Evolutionary conservation across 2,797 vertebrate species (phyloP), one percentile per base, ranked within the genome.

Genomic region (Melanotaenia pygmaea): DNA sequence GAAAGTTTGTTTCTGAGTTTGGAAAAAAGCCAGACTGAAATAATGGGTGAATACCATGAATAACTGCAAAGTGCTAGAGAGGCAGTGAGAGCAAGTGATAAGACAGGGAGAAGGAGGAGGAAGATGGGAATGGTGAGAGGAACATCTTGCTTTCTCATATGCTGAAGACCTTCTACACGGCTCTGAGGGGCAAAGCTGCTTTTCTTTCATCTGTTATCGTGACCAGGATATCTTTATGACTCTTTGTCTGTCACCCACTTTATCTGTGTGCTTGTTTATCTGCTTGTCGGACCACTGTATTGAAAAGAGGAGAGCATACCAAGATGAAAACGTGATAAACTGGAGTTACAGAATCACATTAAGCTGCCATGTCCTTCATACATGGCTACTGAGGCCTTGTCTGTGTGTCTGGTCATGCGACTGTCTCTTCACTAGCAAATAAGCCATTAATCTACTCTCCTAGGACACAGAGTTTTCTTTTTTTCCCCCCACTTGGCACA

Each of bases 361-460:
- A 72, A 62, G 47, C 53, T 0, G 16, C 70, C 10, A 43, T 59
- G 79, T 83, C 89, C 84, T 86, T 91, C 88, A 86, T 83, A 88
- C 71, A 80, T 66, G 59, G 43, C 40, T 70, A 77, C 79, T 68
- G 45, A 76, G 76, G 63, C 45, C 66, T 74, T 72, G 45, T 75
- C 47, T 82, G 32, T 58, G 34, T 45, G 35, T 37, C n/a, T 76
- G 22, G 13, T 50, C 38, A n/a, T 28, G 68, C 61, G 67, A 37
- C 51, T 71, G 51, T 77, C 26, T 77, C 45, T 76, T 57, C 8
- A 67, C 82, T 85, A 73, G 65, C 77, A 88, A 85, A 89, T 80
- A 82, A 86, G 75, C 85, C 83, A 89, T 88, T 90, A 88, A 91
- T 91, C 82, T 80, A 76, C 78, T 59, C 57, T 77, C 76, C 60